A percentile compares a stretch with the other conserved stretches of the same genome.
Evolutionary conservation across 2,113 vertebrate species (phyloP).

Genomic region (Podarcis muralis): DNA sequence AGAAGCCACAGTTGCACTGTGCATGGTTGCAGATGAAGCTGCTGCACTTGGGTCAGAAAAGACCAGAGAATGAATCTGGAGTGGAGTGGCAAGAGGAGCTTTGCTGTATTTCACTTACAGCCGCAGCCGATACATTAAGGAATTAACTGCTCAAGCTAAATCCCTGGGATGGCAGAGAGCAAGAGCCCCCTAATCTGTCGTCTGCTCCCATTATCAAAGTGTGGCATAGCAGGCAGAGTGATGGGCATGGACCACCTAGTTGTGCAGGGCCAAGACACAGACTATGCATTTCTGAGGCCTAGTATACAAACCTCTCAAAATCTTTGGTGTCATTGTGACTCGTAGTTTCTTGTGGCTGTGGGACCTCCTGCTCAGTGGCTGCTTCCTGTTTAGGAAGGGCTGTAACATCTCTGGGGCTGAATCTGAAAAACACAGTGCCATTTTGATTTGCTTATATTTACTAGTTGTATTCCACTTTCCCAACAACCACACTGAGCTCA

Average conservation of each 20-base stretch:
- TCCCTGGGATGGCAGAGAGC: not conserved
- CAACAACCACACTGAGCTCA: too few species aligned
- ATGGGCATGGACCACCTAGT: too few species aligned
- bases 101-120: not conserved
- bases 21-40: too few species aligned
- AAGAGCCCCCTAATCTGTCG: not conserved
- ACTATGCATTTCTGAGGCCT: not conserved
- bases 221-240: too few species aligned
- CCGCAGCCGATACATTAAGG: not conserved
- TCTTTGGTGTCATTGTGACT: not conserved
- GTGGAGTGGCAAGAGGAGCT: not conserved
- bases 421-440: conserved; percentile 35
- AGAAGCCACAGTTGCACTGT: too few species aligned
- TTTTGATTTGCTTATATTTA: not conserved
- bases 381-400: not conserved
- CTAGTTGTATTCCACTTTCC: too few species aligned
- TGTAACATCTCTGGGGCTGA: conserved; percentile 6
- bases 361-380: not conserved
- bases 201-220: not conserved
- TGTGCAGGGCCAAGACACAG: not conserved
- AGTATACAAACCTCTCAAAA: not conserved
- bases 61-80: not conserved
- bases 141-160: not conserved
- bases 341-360: accelerated
- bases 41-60: too few species aligned